A percentile compares a stretch with the other conserved stretches of the same genome.
Evolutionary conservation across 1,140 invertebrate genomes (phyloP).

Genomic region (Caerostris darwini): DNA sequence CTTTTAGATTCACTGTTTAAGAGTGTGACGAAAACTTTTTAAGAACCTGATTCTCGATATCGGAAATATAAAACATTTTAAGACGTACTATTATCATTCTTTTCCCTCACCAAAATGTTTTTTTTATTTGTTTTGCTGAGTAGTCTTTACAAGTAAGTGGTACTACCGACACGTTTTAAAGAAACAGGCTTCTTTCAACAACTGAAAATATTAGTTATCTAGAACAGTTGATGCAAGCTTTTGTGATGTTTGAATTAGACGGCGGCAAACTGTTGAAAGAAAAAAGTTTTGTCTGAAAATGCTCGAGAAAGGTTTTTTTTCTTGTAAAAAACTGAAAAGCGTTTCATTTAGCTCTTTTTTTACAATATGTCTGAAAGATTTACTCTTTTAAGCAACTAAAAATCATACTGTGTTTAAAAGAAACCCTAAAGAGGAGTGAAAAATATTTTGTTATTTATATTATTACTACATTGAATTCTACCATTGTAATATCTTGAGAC

Average conservation of each 20-base stretch:
- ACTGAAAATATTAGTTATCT: slow-evolving; percentile 25
- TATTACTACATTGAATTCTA: too few species aligned
- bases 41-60: slow-evolving; percentile 56
- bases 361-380: too few species aligned
- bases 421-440: too few species aligned
- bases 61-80: slow-evolving; percentile 64
- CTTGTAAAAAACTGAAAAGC: too few species aligned
- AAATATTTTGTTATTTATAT: too few species aligned
- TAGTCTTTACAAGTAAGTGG: slow-evolving; percentile 34
- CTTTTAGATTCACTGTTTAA: not conserved
- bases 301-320: not conserved
- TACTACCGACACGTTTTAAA: not conserved
- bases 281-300: not conserved
- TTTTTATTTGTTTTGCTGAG: too few species aligned
- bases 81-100: slow-evolving; percentile 35
- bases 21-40: not conserved
- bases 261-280: not conserved
- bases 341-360: too few species aligned
- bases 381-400: too few species aligned
- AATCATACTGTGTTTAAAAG: too few species aligned
- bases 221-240: not conserved
- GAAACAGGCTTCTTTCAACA: slow-evolving; percentile 24
- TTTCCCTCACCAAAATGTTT: slow-evolving; percentile 6
- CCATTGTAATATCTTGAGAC: too few species aligned
- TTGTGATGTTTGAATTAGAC: not conserved